Percentiles rank a stretch among this genome's conserved stretches.
phyloP scores from a whole-genome alignment of 2,888 invertebrate genomes.

The Coenonympha glycerion region DNA sequence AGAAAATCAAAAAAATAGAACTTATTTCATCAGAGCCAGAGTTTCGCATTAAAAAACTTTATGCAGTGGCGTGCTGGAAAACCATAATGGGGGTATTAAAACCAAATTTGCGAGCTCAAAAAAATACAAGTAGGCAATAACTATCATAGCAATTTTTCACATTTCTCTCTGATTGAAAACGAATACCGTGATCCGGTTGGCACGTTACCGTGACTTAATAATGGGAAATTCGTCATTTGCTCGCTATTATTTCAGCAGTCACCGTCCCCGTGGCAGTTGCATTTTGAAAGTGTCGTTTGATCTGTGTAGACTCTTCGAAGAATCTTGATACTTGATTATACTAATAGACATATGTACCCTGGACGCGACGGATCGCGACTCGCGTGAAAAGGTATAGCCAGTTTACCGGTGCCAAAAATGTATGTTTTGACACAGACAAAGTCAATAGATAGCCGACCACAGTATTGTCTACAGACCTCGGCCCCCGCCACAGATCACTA shows the following conservation, averaged over 20 bases:
- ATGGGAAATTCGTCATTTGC: constrained; percentile 42
- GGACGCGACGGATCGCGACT: too few species aligned
- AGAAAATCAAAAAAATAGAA: too few species aligned
- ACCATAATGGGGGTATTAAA: constrained; percentile 18
- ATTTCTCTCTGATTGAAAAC: constrained; percentile 28
- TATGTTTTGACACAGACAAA: too few species aligned
- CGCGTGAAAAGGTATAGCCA: too few species aligned
- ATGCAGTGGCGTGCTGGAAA: constrained; percentile 20
- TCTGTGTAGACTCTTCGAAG: constrained; percentile 6
- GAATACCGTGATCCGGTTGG: constrained; percentile 27
- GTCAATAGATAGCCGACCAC: too few species aligned
- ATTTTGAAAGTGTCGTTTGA: constrained; percentile 42
- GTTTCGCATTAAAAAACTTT: neutral
- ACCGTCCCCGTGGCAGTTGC: constrained; percentile 45
- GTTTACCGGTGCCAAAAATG: too few species aligned
- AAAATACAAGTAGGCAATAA: constrained; percentile 18
- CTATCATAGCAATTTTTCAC: constrained; percentile 25
- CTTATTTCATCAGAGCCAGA: too few species aligned
- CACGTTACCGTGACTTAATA: constrained; percentile 32
- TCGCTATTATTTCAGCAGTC: constrained; percentile 41
- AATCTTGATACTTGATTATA: constrained; percentile 9
- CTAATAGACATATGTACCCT: too few species aligned
- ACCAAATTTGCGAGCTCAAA: constrained; percentile 19
- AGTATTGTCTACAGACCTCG: too few species aligned
- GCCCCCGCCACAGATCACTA: too few species aligned